Conservation (phyloP, 2,797 vertebrate species). For the Fringilla coelebs region DNA sequence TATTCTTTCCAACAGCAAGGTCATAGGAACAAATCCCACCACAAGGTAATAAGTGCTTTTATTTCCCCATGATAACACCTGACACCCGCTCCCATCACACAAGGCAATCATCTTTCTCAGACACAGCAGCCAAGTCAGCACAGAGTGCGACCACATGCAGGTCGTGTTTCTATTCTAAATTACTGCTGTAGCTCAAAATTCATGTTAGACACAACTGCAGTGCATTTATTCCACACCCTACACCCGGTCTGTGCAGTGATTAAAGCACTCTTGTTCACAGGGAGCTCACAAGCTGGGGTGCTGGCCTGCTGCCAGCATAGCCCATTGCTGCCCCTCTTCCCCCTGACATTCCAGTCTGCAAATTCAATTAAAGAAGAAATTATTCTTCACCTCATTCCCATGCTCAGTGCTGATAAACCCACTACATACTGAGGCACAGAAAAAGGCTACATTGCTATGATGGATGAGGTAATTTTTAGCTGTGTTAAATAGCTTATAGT, state of each 20-base stretch:
- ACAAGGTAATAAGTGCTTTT: neutral
- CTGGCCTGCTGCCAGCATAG: neutral
- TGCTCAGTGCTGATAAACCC: neutral
- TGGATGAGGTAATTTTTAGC: neutral
- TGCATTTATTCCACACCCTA: neutral
- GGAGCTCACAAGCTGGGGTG: neutral
- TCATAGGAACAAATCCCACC: neutral
- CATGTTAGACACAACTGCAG: neutral
- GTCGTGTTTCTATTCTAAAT: accelerated
- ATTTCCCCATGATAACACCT: neutral
- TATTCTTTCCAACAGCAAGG: neutral
- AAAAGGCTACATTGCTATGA: neutral
- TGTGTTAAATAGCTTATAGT: neutral
- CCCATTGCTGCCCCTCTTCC: neutral
- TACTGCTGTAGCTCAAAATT: neutral
- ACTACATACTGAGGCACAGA: neutral
- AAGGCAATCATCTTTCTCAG: neutral
- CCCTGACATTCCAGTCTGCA: neutral
- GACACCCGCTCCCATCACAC: neutral
- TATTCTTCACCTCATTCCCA: neutral
- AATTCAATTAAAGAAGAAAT: conserved; percentile 24
- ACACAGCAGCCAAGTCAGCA: neutral
- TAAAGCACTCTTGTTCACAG: neutral
- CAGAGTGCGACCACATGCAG: accelerated
- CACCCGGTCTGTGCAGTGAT: neutral